Base-by-base conservation (phyloP, 37 sponge, comb jelly and placozoan genomes). In the Sycon ciliatum region DNA sequence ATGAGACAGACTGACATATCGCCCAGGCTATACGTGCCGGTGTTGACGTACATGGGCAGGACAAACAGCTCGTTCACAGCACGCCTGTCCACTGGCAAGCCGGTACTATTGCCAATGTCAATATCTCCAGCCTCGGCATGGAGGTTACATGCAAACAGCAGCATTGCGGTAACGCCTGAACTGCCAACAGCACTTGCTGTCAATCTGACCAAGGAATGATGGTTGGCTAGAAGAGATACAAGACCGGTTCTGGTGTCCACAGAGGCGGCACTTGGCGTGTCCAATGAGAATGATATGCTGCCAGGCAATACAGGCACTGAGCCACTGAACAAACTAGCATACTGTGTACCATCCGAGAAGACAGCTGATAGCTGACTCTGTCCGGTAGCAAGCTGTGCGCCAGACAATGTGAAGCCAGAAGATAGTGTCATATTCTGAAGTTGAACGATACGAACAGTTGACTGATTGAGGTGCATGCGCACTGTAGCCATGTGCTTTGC, bases 91-190 rank as follows among this genome's bases (percentile, higher is more conserved):
- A 89, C n/a, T 6, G 85, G 80, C 2, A 78, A 32, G 16, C 89
- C 89, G 32, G 73, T 49, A 11, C 2, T 27, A 18, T 65, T 24
- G 27, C 89, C 89, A 0, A 89, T 23, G 68, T 89, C 89, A 32
- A 89, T 65, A 68, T 89, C 89, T 9, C 85, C 89, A 1, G 80
- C 61, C 11, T 28, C 73, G 2, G 89, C 82, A 56, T 73, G 67
- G 32, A 89, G 73, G 63, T 89, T 89, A 42, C 74, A 68, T 6
- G 52, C 38, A 1, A 66, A 66, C 3, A 20, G n/a, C 63, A 11
- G 63, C 16, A 28, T 24, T 60, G 27, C 7, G 9, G 32, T 24
- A 22, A 30, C 63, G 63, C 11, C 22, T 30, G 24, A 60, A 30
- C 63, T 24, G 16, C 26, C 16, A 30, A 7, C 63, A 9, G 63